Base-by-base conservation (phyloP, 2,113 vertebrate species). In the Coturnix japonica region DNA sequence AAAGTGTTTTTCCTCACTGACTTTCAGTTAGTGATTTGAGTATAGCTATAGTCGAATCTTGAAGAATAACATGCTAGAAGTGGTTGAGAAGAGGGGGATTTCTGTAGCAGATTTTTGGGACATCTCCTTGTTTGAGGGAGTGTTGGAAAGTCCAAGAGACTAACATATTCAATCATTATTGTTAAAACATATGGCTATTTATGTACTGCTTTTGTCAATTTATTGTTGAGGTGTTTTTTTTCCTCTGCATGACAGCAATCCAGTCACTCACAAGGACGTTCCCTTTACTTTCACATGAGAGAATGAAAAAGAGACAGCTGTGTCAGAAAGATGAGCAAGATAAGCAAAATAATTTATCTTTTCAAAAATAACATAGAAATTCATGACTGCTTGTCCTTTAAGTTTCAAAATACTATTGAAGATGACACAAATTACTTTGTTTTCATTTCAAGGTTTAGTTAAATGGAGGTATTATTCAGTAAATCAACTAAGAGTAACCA, bases 91-190 rank as follows among this genome's bases (percentile, higher is more conserved):
- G 25, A 51, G 33, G 13, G 21, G 43, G 9, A 86, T 1, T 71
- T 81, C 53, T 95, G 54, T 33, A 66, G 30, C 7, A 90, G 46
- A 74, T 87, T 91, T 87, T 77, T 64, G 23, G 70, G 65, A 91
- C 54, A 71, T 82, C 30, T 46, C n/a, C 5, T 30, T 81, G 46
- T 37, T 96, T 95, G 75, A 72, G 51, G 69, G 13, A 44, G 4
- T 30, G 20, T 81, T 57, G 41, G 78, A 66, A 87, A 25, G 11
- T 56, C 56, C 65, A 23, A 59, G 23, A 85, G 13, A 70, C 81
- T 56, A 87, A 26, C 8, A 37, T 26, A 18, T 74, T 64, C 8
- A 72, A 2, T 7, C 53, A 75, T 26, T 57, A 53, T 20, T 5
- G 51, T 83, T 61, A 69, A 49, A 81, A 89, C 53, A 65, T 0